Conservation (phyloP, 1,140 invertebrate species). For the Lucilia sericata region DNA sequence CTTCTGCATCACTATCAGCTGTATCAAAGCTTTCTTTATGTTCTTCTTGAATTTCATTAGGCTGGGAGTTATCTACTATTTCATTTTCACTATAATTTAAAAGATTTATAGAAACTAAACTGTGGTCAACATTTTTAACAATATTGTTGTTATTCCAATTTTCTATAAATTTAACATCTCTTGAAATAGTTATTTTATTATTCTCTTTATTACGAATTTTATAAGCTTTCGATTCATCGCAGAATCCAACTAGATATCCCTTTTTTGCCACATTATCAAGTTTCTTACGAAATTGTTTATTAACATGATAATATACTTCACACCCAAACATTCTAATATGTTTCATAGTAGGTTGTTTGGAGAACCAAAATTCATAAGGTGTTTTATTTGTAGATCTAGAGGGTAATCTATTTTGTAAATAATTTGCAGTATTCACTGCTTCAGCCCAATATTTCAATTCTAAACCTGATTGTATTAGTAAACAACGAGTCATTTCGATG, state of each 20-base stretch:
- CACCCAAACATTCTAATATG: not conserved
- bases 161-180: too few relatives aligned
- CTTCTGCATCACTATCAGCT: too few relatives aligned
- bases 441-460: not conserved
- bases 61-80: not conserved
- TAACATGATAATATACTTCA: not conserved
- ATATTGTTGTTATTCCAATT: too few relatives aligned
- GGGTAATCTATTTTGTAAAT: not conserved
- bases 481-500: not conserved
- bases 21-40: not conserved
- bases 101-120: not conserved
- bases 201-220: not conserved
- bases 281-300: too few relatives aligned
- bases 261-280: too few relatives aligned
- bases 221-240: not conserved
- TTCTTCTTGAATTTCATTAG: not conserved
- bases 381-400: not conserved
- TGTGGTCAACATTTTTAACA: too few relatives aligned
- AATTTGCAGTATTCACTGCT: not conserved
- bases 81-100: not conserved
- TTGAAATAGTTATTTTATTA: not conserved
- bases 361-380: not conserved
- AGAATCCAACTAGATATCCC: not conserved
- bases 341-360: not conserved
- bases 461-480: not conserved